A percentile compares a stretch with the other conserved stretches of the same genome.
Conservation (phyloP, 2,888 invertebrate species). For the Parelbella ahira region DNA sequence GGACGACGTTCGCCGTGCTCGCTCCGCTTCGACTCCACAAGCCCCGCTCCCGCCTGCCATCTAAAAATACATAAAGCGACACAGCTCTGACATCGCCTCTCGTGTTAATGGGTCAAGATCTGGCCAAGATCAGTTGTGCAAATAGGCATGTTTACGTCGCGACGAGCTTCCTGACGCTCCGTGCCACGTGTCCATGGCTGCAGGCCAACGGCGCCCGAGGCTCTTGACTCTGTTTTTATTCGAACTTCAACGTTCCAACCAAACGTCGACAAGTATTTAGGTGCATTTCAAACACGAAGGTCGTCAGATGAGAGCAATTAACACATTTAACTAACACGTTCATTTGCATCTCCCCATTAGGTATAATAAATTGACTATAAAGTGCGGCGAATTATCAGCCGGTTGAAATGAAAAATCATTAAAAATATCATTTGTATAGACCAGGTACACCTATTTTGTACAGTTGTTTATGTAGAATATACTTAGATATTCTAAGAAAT, state of each 20-base stretch:
- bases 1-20: constrained; percentile 40
- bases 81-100: constrained; percentile 69
- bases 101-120: constrained; percentile 80
- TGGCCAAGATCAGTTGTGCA: constrained; percentile 76
- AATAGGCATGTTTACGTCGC: constrained; percentile 69
- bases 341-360: too few species aligned
- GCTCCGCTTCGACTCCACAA: constrained; percentile 46
- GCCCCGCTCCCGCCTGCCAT: constrained; percentile 53
- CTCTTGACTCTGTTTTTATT: constrained; percentile 30
- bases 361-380: too few species aligned
- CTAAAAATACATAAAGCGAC: constrained; percentile 75
- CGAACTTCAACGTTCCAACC: constrained; percentile 24
- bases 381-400: too few species aligned
- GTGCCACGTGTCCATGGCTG: constrained; percentile 49
- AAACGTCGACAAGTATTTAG: constrained; percentile 10
- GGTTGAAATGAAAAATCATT: too few species aligned
- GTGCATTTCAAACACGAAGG: constrained; percentile 7
- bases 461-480: too few species aligned
- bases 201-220: constrained; percentile 39
- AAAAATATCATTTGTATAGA: too few species aligned
- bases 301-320: constrained; percentile 5
- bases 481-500: too few species aligned
- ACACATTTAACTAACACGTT: constrained; percentile 3
- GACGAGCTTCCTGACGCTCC: constrained; percentile 51
- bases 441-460: too few species aligned